phyloP scores from a whole-genome alignment of 2,888 invertebrate genomes.

The Hedya salicella region DNA sequence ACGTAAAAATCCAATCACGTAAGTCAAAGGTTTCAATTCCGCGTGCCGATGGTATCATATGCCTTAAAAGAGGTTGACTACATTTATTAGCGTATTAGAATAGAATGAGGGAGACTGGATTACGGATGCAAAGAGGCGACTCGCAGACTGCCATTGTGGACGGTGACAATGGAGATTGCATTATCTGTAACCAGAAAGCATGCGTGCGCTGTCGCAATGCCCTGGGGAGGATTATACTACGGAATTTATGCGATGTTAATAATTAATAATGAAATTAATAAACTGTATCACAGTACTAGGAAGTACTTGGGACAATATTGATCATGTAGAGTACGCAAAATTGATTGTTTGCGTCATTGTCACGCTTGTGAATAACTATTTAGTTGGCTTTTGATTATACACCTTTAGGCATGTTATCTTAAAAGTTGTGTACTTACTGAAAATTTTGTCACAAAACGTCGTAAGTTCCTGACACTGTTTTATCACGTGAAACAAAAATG shows the following conservation, averaged over 20 bases:
- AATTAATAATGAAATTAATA: slow-evolving; percentile 2
- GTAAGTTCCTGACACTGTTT: too few relatives aligned
- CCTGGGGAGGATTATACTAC: slow-evolving; percentile 51
- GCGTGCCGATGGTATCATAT: slow-evolving; percentile 54
- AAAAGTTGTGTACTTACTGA: too few relatives aligned
- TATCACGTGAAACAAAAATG: too few relatives aligned
- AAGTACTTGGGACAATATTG: too few relatives aligned
- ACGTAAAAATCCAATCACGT: slow-evolving; percentile 57
- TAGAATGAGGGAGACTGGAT: slow-evolving; percentile 61
- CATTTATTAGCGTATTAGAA: slow-evolving; percentile 60
- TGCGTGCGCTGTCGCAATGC: slow-evolving; percentile 49
- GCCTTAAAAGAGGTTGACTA: slow-evolving; percentile 53
- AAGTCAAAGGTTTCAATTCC: slow-evolving; percentile 50
- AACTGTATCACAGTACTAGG: neutral
- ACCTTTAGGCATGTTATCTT: too few relatives aligned
- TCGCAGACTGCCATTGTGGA: slow-evolving; percentile 58
- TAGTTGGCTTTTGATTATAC: too few relatives aligned
- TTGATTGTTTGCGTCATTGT: too few relatives aligned
- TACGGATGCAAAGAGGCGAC: slow-evolving; percentile 58
- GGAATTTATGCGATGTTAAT: slow-evolving; percentile 33
- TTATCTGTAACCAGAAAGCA: slow-evolving; percentile 60
- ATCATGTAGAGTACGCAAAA: too few relatives aligned
- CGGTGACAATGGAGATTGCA: slow-evolving; percentile 62
- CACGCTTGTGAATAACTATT: too few relatives aligned
- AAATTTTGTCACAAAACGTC: too few relatives aligned